These are phyloP conservation scores for Plumapathes pennacea DNA, from an alignment of 92 coral and sea anemone genomes.

Conservation along the genomic window DNA sequence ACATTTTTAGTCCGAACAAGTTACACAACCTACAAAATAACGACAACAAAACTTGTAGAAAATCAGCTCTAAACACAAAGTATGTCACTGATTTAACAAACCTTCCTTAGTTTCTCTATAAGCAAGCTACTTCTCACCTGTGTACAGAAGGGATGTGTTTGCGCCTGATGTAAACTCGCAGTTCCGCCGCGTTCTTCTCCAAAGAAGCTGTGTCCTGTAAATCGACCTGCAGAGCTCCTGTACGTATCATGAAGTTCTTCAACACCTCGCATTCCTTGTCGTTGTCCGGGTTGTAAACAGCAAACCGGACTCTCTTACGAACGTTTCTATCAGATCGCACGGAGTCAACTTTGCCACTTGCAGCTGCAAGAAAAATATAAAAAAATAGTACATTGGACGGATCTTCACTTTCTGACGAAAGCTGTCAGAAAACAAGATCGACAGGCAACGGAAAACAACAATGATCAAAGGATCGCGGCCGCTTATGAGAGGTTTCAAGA, in stretches of 20 bases:
- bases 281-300: slow-evolving; percentile 62
- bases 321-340: background rate
- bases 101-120: no score
- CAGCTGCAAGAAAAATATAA: background rate
- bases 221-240: slow-evolving; percentile 62
- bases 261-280: slow-evolving; percentile 66
- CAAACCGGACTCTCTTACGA: slow-evolving; percentile 54
- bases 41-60: no score
- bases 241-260: slow-evolving; percentile 68
- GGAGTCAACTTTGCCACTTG: background rate
- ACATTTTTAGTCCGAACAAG: slow-evolving; percentile 58
- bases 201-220: slow-evolving; percentile 25
- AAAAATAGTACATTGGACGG: no score
- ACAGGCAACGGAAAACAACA: no score
- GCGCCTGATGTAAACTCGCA: slow-evolving; percentile 64
- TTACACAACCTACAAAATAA: slow-evolving; percentile 44
- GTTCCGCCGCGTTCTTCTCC: slow-evolving; percentile 31
- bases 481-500: no score
- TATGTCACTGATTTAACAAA: no score
- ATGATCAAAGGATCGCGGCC: no score
- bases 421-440: no score
- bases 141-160: slow-evolving; percentile 60
- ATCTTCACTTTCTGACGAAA: no score
- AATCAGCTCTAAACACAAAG: no score
- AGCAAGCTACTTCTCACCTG: no score